phyloP scores from a whole-genome alignment of 2,888 invertebrate species.

The Lasius platythorax region DNA sequence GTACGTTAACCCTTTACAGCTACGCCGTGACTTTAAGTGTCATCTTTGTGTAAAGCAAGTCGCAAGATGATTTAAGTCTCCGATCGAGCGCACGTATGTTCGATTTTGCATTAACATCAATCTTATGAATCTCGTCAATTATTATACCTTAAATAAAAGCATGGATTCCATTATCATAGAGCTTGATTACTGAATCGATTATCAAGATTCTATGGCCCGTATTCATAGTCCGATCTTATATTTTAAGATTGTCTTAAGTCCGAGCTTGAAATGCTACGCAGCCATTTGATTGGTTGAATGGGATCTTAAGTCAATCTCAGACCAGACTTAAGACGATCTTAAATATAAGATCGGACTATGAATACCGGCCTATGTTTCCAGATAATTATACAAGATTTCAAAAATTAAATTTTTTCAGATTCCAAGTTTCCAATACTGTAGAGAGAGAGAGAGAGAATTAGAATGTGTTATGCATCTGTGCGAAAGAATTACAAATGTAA shows the following conservation, averaged over 20 bases:
- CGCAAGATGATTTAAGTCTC: background rate
- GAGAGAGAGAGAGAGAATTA: background rate
- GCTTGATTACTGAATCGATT: background rate
- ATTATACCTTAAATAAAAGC: background rate
- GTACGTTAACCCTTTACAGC: background rate
- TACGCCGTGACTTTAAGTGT: conserved; percentile 12
- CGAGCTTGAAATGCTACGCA: too few relatives aligned
- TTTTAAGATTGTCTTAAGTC: too few relatives aligned
- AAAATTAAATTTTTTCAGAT: background rate
- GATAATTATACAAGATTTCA: background rate
- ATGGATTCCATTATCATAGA: background rate
- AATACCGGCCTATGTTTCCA: too few relatives aligned
- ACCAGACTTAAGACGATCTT: too few relatives aligned
- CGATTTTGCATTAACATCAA: background rate
- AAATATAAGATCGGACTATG: too few relatives aligned
- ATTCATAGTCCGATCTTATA: too few relatives aligned
- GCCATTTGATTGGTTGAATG: too few relatives aligned
- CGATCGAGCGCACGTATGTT: background rate
- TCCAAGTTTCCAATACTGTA: background rate
- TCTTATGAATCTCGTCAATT: background rate
- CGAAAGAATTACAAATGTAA: background rate
- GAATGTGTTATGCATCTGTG: too few relatives aligned
- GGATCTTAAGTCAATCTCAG: too few relatives aligned
- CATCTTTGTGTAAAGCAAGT: background rate
- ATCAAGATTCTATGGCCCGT: background rate